A percentile compares a stretch with the other conserved stretches of the same genome.
Evolutionary conservation across 2,888 invertebrate species (phyloP).

Genomic region (Sclerodermus sp.): DNA sequence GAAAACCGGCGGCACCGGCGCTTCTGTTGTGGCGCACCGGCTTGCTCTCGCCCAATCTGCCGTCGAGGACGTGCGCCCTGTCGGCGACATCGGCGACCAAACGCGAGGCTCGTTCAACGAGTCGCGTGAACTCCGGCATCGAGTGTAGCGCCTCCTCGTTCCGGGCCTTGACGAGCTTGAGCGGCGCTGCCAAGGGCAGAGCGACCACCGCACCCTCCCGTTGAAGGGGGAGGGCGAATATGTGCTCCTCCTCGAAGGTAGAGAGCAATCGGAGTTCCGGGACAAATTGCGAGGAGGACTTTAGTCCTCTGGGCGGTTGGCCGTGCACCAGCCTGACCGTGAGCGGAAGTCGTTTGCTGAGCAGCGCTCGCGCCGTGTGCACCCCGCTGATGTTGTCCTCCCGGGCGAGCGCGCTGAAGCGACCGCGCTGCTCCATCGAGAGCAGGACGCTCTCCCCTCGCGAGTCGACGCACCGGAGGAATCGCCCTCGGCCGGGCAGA

Average conservation of each 20-base stretch:
- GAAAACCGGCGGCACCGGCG: conserved; percentile 47
- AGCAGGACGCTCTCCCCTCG: conserved; percentile 82
- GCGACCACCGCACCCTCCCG: conserved; percentile 78
- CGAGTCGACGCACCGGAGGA: conserved; percentile 83
- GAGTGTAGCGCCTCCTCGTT: conserved; percentile 78
- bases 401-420: conserved; percentile 89
- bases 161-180: conserved; percentile 80
- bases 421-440: conserved; percentile 83
- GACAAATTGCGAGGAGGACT: conserved; percentile 79
- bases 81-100: conserved; percentile 77
- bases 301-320: conserved; percentile 80
- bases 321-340: conserved; percentile 92
- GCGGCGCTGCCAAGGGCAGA: conserved; percentile 81
- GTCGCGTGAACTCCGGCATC: conserved; percentile 70
- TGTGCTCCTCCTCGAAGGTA: conserved; percentile 83
- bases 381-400: conserved; percentile 95
- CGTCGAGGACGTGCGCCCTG: conserved; percentile 79
- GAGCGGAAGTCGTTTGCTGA: conserved; percentile 87
- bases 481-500: conserved; percentile 71
- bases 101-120: conserved; percentile 77
- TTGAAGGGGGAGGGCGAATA: conserved; percentile 81
- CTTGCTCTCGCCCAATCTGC: conserved; percentile 71
- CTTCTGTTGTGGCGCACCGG: conserved; percentile 45
- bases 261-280: conserved; percentile 82
- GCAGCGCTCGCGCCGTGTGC: conserved; percentile 84